Evolutionary conservation across 2,797 vertebrate genomes (phyloP), one percentile per base, ranked within the genome.

Genomic region (Urocyon cinereoargenteus): DNA sequence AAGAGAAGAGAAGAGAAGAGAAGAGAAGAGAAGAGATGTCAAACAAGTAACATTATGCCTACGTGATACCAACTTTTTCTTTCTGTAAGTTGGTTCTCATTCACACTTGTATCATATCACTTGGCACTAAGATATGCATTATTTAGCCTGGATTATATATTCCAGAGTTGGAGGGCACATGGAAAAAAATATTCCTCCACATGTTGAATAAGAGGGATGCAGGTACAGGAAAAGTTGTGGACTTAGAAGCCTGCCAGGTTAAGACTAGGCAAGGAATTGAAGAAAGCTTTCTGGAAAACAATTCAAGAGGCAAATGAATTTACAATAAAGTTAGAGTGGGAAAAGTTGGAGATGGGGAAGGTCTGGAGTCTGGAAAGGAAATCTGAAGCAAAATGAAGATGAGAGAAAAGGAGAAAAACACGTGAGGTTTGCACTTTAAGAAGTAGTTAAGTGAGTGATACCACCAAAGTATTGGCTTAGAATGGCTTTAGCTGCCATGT

Each of bases 321-420:
- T 55, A 87, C 16, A 64, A 81, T 36, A 64, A 85, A 34, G 8
- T 13, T 18, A 21, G 11, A 70, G 3, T 21, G 19, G 19, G 19
- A 16, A 57, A 90, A 75, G 11, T 1, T 87, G 59, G 16, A 92
- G 36, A 82, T 13, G 1, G 1, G 31, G 14, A 55, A 6, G 11
- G 21, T 6, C 40, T 45, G 1, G 34, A 34, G 18, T 59, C 53
- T 61, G 6, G 31, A 90, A 36, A 92, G 13, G 8, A 93, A 91
- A 66, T 7, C 34, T 73, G 49, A 10, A 75, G 31, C 24, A 86
- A 91, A 96, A 62, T 96, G 34, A 93, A 68, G 49, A 83, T 66
- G 49, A 94, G 2, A 45, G 15, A 34, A 90, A 62, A 55, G 5
- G 21, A 66, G 24, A 7, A 59, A 53, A 45, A 73, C 9, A 51